phyloP scores from a whole-genome alignment of 1,140 invertebrate species.

The Brachionus angularis region DNA sequence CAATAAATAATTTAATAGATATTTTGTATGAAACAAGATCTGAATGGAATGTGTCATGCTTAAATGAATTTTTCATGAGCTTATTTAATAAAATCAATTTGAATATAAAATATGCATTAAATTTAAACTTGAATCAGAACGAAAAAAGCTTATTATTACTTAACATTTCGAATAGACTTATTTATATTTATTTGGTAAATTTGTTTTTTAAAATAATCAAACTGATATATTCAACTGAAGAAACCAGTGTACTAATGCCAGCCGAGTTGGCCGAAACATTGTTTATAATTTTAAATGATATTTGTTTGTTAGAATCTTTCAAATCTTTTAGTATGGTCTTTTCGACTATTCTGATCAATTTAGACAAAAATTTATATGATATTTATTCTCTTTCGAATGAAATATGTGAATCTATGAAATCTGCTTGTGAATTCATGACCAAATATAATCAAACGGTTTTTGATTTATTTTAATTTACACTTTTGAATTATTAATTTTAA shows the following conservation, averaged over 20 bases:
- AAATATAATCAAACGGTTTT: not conserved
- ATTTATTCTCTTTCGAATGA: constrained; percentile 11
- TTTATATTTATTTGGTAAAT: constrained; percentile 11
- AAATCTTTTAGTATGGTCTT: not conserved
- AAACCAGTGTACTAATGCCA: constrained; percentile 13
- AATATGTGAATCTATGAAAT: constrained; percentile 38
- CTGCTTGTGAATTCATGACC: constrained; percentile 34
- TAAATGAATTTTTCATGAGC: not conserved
- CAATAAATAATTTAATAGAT: not conserved
- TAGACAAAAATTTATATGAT: constrained; percentile 35
- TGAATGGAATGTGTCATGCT: not conserved
- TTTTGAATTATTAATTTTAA: not conserved
- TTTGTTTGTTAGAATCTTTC: constrained; percentile 16
- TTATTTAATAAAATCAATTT: constrained; percentile 25
- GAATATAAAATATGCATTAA: constrained; percentile 1
- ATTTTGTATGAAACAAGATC: constrained; percentile 20
- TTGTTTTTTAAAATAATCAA: not conserved
- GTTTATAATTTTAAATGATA: constrained; percentile 25
- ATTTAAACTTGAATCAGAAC: not conserved
- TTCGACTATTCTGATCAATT: constrained; percentile 24
- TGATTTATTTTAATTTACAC: too few species aligned
- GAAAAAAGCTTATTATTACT: too few species aligned
- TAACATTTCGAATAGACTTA: not conserved
- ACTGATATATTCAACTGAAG: constrained; percentile 21
- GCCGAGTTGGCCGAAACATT: not conserved